Conservation (phyloP, 2,113 vertebrate genomes). For the Pyrgilauda ruficollis region DNA sequence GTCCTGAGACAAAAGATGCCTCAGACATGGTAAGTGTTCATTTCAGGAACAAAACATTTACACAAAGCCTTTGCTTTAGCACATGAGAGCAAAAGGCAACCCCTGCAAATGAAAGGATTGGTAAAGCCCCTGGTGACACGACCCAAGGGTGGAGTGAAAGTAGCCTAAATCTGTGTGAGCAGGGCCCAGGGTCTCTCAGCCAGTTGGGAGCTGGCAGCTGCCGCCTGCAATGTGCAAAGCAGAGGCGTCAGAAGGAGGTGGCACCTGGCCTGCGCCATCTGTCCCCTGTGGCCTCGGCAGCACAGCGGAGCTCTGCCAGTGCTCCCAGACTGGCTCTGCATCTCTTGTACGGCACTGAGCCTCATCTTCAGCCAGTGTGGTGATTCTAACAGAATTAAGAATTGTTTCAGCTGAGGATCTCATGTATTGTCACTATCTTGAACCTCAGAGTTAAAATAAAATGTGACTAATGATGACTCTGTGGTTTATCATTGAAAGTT, state of each 20-base stretch:
- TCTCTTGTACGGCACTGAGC: not conserved
- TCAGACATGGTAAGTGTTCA: not conserved
- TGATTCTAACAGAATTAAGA: not conserved
- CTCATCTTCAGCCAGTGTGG: not conserved
- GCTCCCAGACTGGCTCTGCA: not conserved
- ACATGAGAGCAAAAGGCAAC: not conserved
- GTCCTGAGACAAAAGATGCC: not conserved
- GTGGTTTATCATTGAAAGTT: not conserved
- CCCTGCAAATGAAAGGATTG: not conserved
- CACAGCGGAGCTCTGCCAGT: not conserved
- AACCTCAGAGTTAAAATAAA: not conserved
- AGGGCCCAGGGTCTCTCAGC: not conserved
- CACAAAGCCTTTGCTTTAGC: not conserved
- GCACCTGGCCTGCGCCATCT: not conserved
- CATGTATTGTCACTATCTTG: not conserved
- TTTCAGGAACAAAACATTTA: not conserved
- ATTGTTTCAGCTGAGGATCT: not conserved
- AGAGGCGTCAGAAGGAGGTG: rapidly evolving
- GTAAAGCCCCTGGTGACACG: not conserved
- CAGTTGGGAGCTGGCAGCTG: not conserved
- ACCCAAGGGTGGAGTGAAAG: not conserved
- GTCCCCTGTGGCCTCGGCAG: not conserved
- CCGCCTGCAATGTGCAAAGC: not conserved
- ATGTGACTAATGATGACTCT: not conserved
- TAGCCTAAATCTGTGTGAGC: not conserved